Base-by-base conservation (phyloP, 2,113 vertebrate species). In the Struthidea cinerea region DNA sequence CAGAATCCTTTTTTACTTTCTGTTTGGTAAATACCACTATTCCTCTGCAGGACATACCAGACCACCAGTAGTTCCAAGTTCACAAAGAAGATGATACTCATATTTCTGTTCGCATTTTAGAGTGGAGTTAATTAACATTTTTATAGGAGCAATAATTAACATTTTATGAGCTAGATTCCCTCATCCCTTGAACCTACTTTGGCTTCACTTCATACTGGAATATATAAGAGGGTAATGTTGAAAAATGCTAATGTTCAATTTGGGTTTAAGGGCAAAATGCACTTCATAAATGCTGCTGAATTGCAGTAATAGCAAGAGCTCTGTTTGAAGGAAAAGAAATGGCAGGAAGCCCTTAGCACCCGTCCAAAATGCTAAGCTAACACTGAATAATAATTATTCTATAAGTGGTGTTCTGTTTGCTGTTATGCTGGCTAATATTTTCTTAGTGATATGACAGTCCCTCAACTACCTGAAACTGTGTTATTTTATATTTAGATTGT, bases 151-250 rank as follows among this genome's bases (percentile, higher is more conserved):
- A 79, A 84, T 96, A 89, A 83, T 94, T 95, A 93, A 73, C 49
- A 65, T 96, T 97, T 95, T 95, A 93, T 95, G 70, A 94, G 57
- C 41, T 94, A 41, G 28, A 85, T 94, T 96, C 39, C 53, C 78
- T 91, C 33, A 65, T 91, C 49, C 18, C 84, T 89, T 92, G 57
- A 90, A 95, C 79, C 50, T 85, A 57, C 53, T 87, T 93, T 93
- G 78, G 69, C 89, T 93, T 92, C 49, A 57, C 41, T 95, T 84
- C 74, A 73, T 69, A 60, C 20, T 71, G 46, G 77, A 87, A 82
- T 20, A 46, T 57, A 6, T 41, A 79, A 82, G 55, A 75, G 49
- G 16, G 5, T 76, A 92, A 91, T 65, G 70, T 83, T 93, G 70
- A 74, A 95, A 93, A 96, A 91, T 83, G 23, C 33, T 90, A 89